These are phyloP conservation scores for Acanthosepion lycidas DNA, from an alignment of 2,888 invertebrate species.

Conservation along the genomic window DNA sequence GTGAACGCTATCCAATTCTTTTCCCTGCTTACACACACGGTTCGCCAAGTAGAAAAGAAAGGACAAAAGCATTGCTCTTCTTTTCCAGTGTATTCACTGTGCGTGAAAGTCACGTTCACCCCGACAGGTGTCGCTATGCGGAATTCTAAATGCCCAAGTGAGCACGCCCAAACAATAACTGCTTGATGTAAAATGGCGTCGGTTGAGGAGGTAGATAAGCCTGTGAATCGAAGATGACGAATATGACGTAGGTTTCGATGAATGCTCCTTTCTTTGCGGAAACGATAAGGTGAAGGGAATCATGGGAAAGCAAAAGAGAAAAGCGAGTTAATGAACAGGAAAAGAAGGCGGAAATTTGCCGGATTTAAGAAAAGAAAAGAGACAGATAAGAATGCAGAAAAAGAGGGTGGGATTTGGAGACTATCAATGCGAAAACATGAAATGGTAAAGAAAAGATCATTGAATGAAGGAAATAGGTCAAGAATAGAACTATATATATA, in stretches of 20 bases:
- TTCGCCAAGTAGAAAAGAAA: not conserved
- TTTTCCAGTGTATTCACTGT: not conserved
- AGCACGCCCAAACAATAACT: slow-evolving; percentile 12
- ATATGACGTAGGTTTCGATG: not conserved
- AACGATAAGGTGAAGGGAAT: too few species aligned
- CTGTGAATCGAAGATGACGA: not conserved
- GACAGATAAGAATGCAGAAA: too few species aligned
- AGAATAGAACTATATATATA: too few species aligned
- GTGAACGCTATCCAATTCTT: not conserved
- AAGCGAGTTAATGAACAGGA: too few species aligned
- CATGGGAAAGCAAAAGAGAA: too few species aligned
- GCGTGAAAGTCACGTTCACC: not conserved
- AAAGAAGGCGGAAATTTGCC: too few species aligned
- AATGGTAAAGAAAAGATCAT: too few species aligned
- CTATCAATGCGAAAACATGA: too few species aligned
- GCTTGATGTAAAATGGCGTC: not conserved
- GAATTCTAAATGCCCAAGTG: not conserved
- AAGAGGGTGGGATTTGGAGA: too few species aligned
- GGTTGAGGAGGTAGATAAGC: not conserved
- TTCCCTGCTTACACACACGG: not conserved
- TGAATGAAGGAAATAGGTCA: too few species aligned
- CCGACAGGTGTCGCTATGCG: not conserved
- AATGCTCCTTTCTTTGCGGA: too few species aligned
- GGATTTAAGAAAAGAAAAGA: too few species aligned
- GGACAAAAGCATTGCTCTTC: not conserved